These are phyloP conservation scores for Neocrepidodera transversa DNA, from an alignment of 2,888 invertebrate species.

Conservation along the genomic window DNA sequence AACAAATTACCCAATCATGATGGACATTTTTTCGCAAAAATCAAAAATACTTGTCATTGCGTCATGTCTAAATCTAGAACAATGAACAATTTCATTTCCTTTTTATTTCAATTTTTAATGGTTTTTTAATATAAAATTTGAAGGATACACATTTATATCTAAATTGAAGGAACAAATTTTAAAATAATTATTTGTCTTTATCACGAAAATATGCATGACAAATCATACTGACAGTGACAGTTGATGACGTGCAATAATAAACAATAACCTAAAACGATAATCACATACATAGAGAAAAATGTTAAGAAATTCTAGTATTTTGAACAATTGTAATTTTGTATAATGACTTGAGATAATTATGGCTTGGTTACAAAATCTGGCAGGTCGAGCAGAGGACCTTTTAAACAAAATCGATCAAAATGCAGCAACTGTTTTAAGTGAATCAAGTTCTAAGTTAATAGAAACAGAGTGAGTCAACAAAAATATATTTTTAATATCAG, in stretches of 20 bases:
- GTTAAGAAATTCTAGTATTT: constrained; percentile 7
- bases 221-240: not conserved
- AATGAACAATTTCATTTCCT: too few species aligned
- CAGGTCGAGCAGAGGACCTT: constrained; percentile 76
- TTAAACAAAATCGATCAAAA: constrained; percentile 78
- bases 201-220: not conserved
- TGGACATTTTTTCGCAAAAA: not conserved
- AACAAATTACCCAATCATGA: constrained; percentile 1
- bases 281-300: not conserved
- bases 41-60: too few species aligned
- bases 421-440: constrained; percentile 69
- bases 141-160: too few species aligned
- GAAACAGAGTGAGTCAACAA: constrained; percentile 31
- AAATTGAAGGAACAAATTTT: too few species aligned
- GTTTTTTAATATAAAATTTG: too few species aligned
- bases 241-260: constrained; percentile 10
- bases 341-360: constrained; percentile 54
- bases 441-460: constrained; percentile 34
- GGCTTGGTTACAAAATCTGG: constrained; percentile 77
- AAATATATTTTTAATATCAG: not conserved
- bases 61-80: too few species aligned
- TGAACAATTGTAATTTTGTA: constrained; percentile 1
- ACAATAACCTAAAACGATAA: not conserved
- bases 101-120: too few species aligned
- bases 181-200: too few species aligned